These are phyloP conservation scores for Myotis vivesi DNA, from an alignment of 2,797 vertebrate genomes.

Conservation along the genomic window DNA sequence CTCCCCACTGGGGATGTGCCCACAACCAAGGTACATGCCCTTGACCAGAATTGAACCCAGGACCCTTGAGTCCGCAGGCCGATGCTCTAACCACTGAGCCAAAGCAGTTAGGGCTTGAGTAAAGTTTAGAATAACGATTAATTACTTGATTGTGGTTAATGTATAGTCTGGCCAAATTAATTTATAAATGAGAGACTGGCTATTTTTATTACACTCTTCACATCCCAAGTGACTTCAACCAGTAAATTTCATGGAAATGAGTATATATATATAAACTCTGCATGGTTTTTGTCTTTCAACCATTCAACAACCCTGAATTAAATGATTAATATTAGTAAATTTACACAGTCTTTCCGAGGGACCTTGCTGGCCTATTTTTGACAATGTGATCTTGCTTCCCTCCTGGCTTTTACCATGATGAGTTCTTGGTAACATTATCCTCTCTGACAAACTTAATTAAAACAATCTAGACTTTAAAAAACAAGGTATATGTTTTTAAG, in stretches of 20 bases:
- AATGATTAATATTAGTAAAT: slow-evolving; percentile 18
- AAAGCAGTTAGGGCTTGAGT: no score
- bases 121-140: slow-evolving; percentile 46
- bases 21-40: no score
- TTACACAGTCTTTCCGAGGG: not conserved
- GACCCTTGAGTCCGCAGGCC: no score
- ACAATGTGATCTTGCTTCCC: slow-evolving; percentile 1
- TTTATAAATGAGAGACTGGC: slow-evolving; percentile 34
- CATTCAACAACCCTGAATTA: slow-evolving; percentile 14
- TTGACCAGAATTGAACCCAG: no score
- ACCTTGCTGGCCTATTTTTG: slow-evolving; percentile 55
- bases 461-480: not conserved
- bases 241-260: slow-evolving; percentile 14
- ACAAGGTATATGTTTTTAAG: not conserved
- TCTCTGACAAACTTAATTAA: slow-evolving; percentile 5
- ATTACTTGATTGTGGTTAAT: slow-evolving; percentile 46
- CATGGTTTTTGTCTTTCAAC: not conserved
- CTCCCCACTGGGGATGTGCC: no score
- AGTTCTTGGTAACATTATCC: slow-evolving; percentile 29
- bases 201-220: slow-evolving; percentile 35
- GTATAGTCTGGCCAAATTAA: slow-evolving; percentile 27
- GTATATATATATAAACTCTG: not conserved
- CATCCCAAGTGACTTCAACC: not conserved
- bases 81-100: no score
- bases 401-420: not conserved